Evolutionary conservation across 2,888 invertebrate species (phyloP).

Genomic region (Parnassius glacialis): DNA sequence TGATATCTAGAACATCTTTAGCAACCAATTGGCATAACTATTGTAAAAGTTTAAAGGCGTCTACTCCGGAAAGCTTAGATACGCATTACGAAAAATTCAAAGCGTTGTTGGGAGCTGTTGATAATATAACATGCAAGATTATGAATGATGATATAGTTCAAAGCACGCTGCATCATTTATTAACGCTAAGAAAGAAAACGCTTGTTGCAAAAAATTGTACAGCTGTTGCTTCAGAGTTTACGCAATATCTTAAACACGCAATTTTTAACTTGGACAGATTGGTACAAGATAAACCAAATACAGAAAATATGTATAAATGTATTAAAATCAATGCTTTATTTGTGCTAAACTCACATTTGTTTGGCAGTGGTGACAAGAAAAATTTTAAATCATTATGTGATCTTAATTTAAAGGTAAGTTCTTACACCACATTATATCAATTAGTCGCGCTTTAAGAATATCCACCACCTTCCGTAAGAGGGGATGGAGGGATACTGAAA

Average conservation of each 20-base stretch:
- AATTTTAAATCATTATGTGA: conserved; percentile 87
- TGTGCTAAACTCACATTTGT: conserved; percentile 85
- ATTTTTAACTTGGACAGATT: conserved; percentile 82
- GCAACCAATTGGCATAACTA: conserved; percentile 87
- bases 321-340: conserved; percentile 85
- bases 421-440: too few species aligned
- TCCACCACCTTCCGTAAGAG: too few species aligned
- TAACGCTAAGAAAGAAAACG: conserved; percentile 60
- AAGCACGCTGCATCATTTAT: conserved; percentile 67
- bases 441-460: too few species aligned
- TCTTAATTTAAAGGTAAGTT: conserved; percentile 85
- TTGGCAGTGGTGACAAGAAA: conserved; percentile 89
- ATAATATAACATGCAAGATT: conserved; percentile 84
- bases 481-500: too few species aligned
- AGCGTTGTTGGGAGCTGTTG: conserved; percentile 86
- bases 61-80: conserved; percentile 82
- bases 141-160: conserved; percentile 87
- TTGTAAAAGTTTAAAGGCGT: conserved; percentile 86
- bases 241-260: conserved; percentile 83
- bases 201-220: conserved; percentile 69
- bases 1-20: conserved; percentile 67
- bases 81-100: conserved; percentile 82
- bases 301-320: conserved; percentile 79
- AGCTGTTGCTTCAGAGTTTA: conserved; percentile 82
- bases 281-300: conserved; percentile 73